A percentile compares a stretch with the other conserved stretches of the same genome.
Conservation (phyloP, 2,888 invertebrate species). For the Sycophila texana region DNA sequence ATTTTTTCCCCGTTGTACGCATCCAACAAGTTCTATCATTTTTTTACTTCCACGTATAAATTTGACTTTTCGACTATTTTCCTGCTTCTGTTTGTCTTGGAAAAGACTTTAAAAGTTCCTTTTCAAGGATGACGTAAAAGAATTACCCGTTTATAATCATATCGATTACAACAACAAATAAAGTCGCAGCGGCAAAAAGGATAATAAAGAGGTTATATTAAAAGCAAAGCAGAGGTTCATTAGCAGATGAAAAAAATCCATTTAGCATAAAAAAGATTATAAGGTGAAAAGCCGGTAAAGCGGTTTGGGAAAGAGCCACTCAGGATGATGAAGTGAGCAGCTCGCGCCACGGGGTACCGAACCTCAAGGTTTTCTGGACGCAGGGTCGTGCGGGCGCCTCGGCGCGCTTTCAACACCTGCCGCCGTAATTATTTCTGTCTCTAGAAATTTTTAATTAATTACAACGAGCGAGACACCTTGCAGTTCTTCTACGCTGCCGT, state of each 20-base stretch:
- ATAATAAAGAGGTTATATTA: not conserved
- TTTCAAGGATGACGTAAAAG: too few species aligned
- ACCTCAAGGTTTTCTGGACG: slow-evolving; percentile 31
- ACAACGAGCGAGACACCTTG: not conserved
- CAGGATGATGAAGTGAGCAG: slow-evolving; percentile 25
- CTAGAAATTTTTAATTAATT: slow-evolving; percentile 54
- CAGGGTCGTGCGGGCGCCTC: slow-evolving; percentile 28
- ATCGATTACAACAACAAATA: not conserved
- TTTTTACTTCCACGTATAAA: not conserved
- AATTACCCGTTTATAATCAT: too few species aligned
- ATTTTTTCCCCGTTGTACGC: not conserved
- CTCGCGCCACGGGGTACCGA: slow-evolving; percentile 38
- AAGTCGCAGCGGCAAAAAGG: not conserved
- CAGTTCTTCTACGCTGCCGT: not conserved
- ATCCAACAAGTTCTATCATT: too few species aligned
- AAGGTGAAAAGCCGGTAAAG: slow-evolving; percentile 6
- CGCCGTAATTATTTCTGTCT: slow-evolving; percentile 50
- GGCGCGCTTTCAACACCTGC: slow-evolving; percentile 54
- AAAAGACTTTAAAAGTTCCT: too few species aligned
- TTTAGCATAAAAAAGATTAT: slow-evolving; percentile 22
- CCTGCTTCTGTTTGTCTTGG: not conserved
- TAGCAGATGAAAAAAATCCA: not conserved
- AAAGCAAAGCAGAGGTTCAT: too few species aligned
- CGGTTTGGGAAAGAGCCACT: slow-evolving; percentile 6
- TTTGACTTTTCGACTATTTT: not conserved